Percentiles rank a stretch among this genome's conserved stretches.
Evolutionary conservation across 1,140 invertebrate genomes (phyloP).

Genomic region (Aphaenogaster floridana): DNA sequence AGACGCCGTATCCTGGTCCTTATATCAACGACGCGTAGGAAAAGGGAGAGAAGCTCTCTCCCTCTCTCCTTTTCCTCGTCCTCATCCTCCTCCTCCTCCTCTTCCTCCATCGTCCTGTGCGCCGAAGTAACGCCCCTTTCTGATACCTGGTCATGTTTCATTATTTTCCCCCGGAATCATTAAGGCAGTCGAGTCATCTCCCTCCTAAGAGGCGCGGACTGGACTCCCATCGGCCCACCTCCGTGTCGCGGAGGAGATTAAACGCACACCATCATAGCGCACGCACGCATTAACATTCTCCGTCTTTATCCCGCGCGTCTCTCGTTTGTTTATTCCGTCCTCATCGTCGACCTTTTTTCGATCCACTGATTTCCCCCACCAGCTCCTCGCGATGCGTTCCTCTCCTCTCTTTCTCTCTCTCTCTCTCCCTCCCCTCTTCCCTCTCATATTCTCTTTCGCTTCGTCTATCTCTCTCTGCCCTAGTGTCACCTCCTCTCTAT

Average conservation of each 20-base stretch:
- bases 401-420: constrained; percentile 42
- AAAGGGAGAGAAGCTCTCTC: constrained; percentile 78
- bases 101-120: constrained; percentile 61
- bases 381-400: constrained; percentile 12
- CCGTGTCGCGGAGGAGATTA: constrained; percentile 69
- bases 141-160: constrained; percentile 83
- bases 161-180: constrained; percentile 84
- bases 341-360: constrained; percentile 58
- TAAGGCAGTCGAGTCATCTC: constrained; percentile 80
- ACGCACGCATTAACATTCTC: constrained; percentile 56
- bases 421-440: neutral
- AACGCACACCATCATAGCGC: constrained; percentile 65
- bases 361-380: constrained; percentile 61
- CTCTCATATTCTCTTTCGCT: constrained; percentile 13
- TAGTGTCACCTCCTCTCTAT: neutral
- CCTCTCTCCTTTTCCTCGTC: constrained; percentile 26
- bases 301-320: constrained; percentile 31
- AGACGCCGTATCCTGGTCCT: constrained; percentile 74
- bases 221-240: constrained; percentile 71
- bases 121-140: constrained; percentile 77
- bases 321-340: constrained; percentile 32
- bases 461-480: constrained; percentile 28
- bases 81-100: constrained; percentile 31
- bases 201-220: constrained; percentile 74
- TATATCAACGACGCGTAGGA: constrained; percentile 74